Base-by-base conservation (phyloP, 2,113 vertebrate species). In the Phaethornis superciliosus region DNA sequence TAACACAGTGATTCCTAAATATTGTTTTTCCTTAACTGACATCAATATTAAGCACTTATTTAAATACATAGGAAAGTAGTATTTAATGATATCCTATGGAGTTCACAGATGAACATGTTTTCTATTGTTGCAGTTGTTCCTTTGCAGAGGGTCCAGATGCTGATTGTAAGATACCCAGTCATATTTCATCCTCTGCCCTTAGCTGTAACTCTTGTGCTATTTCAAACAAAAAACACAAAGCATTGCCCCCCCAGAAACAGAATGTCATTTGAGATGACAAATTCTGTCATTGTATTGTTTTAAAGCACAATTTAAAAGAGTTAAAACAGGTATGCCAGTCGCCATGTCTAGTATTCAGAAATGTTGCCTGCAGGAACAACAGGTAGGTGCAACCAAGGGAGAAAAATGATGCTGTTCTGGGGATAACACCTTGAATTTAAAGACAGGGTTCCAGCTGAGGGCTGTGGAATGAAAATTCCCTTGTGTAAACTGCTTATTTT, bases 261-360 rank as follows among this genome's bases (percentile, higher is more conserved):
- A 75, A 70, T 56, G 80, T 37, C 82, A 72, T 89, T 91, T 60
- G n/a, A 33, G 54, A 95, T 94, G 89, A 94, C 33, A 90, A 88
- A 90, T 87, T 87, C 67, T 91, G 75, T 76, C 71, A 94, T 58
- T 0, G 0, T 62, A 49, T 80, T 94, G 52, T 91, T 84, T 71
- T 67, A 93, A 92, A 95, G 80, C 64, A 91, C 55, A 72, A 59
- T 93, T 95, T 90, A 49, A 91, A 92, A 59, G n/a, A 79, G 78
- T 89, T 96, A 90, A 96, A 95, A 92, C 80, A 94, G 56, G 55
- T 91, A 94, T 72, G 89, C 93, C 90, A 94, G 93, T 96, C 6
- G 0, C 4, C 1, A 60, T 72, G 69, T 65, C 70, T 91, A 62
- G 20, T 54, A 78, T 71, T 91, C 75, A 33, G 74, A 85, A 91